These are phyloP conservation scores for Streptopelia turtur DNA, from an alignment of 2,797 vertebrate genomes.

Conservation along the genomic window DNA sequence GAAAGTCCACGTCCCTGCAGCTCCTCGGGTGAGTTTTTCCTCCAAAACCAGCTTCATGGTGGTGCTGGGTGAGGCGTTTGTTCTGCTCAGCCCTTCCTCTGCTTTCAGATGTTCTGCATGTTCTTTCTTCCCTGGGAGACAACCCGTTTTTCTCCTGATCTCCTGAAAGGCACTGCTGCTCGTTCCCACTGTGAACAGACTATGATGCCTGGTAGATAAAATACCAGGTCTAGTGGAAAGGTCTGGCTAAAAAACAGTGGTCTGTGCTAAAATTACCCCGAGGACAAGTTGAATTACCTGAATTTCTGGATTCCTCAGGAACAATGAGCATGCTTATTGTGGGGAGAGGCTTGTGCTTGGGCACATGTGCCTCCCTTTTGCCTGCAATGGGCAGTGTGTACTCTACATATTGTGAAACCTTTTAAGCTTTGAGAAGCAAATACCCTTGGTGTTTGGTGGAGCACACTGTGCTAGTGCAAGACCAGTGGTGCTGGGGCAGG, in stretches of 20 bases:
- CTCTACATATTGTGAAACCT: neutral
- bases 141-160: neutral
- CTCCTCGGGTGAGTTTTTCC: neutral
- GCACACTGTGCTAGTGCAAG: neutral
- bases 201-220: neutral
- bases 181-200: neutral
- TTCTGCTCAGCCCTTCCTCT: neutral
- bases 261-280: neutral
- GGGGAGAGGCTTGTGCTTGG: neutral
- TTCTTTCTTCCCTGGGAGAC: neutral
- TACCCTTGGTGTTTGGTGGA: neutral
- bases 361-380: fast-evolving
- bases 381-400: fast-evolving
- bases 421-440: neutral
- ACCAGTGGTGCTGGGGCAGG: neutral
- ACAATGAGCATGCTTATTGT: neutral
- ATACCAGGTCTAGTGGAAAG: neutral
- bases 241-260: neutral
- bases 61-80: neutral
- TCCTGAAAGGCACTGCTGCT: neutral
- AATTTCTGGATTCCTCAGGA: conserved; percentile 11
- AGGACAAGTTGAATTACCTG: neutral
- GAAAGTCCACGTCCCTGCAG: neutral
- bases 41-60: neutral
- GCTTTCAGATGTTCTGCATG: fast-evolving